Base-by-base conservation (phyloP, 1,140 invertebrate genomes). In the Lucilia sericata region DNA sequence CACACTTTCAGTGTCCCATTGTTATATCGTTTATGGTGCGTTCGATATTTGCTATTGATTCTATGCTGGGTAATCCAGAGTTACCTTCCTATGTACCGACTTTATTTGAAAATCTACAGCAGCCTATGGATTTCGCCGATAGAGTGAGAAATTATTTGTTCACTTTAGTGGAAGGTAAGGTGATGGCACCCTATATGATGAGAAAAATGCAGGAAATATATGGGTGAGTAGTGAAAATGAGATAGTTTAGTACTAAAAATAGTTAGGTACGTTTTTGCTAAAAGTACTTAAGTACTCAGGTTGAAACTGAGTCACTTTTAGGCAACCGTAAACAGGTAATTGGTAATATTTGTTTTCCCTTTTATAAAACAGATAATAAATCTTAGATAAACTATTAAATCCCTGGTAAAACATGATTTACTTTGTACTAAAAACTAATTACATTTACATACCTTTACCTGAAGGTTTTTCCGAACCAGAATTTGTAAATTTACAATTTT, bases 1-100 rank as follows among this genome's bases (percentile, higher is more conserved):
- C 84, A 0, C 85, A 87, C 51, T 87, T 87, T 75, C 82, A 86
- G 1, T 85, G 83, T 21, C 86, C 86, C 2, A 14, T 84, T 13
- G 51, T 86, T n/a, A 5, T 86, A 19, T 82, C 83, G 3, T 86
- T 84, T 51, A 84, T 85, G 51, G 21, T 80, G 21, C 81, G 70
- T 7, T 83, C 84, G 1, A 47, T 86, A 17, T 82, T 78, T 49
- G 21, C 34, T 1, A 25, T 84, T 8, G 82, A 85, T 75, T 7
- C 76, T 34, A 19, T 86, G 12, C 55, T 85, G 25, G 85, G 84
- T n/a, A 86, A 86, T 85, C 86, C 86, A 10, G 5, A 49, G 14
- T 82, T 84, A 34, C 7, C 70, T 12, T 51, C 82, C 13, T 86
- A 86, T 84, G 85, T 86, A 25, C 85, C 85, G 13, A 83, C 82